Evolutionary conservation across 2,888 invertebrate species (phyloP).

Genomic region (Drosophila rubida): DNA sequence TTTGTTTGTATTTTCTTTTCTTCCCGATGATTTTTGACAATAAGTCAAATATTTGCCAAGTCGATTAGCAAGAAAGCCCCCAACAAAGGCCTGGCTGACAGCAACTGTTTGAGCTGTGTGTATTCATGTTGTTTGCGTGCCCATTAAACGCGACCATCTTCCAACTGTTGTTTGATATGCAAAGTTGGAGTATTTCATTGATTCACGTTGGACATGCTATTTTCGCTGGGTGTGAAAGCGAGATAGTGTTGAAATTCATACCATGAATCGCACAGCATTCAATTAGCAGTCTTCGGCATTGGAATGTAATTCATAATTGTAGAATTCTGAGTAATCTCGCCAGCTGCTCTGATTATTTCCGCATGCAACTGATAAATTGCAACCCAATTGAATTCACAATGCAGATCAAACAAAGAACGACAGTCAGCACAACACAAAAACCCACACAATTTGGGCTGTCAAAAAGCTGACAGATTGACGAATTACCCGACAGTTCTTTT

Average conservation of each 20-base stretch:
- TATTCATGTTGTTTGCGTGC: constrained; percentile 13
- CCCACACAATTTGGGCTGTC: constrained; percentile 58
- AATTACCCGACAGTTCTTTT: constrained; percentile 54
- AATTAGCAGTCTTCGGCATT: not conserved
- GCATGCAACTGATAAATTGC: constrained; percentile 60
- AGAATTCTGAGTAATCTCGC: not conserved
- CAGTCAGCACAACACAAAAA: constrained; percentile 24
- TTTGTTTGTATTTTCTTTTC: constrained; percentile 17
- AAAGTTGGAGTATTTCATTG: constrained; percentile 11
- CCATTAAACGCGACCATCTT: constrained; percentile 34
- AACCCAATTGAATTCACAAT: constrained; percentile 33
- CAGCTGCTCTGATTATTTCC: constrained; percentile 61
- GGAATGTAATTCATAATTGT: not conserved
- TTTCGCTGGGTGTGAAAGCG: constrained; percentile 13
- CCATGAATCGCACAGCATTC: not conserved
- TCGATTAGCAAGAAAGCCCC: constrained; percentile 48
- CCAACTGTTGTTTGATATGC: constrained; percentile 29
- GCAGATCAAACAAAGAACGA: constrained; percentile 49
- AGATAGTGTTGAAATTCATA: not conserved
- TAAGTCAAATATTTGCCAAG: constrained; percentile 50
- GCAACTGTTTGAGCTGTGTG: constrained; percentile 12
- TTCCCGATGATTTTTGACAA: constrained; percentile 10
- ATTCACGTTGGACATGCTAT: constrained; percentile 4
- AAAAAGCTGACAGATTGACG: constrained; percentile 70
- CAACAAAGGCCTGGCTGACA: constrained; percentile 29